Conservation (phyloP, 2,797 vertebrate genomes). For the Helostoma temminkii region DNA sequence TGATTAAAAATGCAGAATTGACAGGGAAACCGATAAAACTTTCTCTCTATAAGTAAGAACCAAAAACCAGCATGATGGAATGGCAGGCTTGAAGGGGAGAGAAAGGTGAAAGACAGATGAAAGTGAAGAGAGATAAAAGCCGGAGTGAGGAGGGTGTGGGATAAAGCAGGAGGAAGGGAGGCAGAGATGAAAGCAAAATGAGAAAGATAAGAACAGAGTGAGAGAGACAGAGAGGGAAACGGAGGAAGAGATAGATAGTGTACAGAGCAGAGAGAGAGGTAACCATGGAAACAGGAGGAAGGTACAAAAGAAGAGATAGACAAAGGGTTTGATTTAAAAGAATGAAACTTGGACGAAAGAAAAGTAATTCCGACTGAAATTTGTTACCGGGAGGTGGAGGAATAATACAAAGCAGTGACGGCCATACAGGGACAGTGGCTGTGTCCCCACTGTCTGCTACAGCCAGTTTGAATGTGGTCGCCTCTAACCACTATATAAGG, state of each 20-base stretch:
- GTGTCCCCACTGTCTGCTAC: slow-evolving; percentile 65
- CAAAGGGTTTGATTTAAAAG: slow-evolving; percentile 90
- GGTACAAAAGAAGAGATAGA: slow-evolving; percentile 91
- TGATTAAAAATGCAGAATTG: slow-evolving; percentile 88
- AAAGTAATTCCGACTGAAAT: slow-evolving; percentile 89
- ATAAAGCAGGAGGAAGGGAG: slow-evolving; percentile 90
- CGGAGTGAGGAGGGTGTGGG: slow-evolving; percentile 88
- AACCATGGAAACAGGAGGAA: slow-evolving; percentile 91
- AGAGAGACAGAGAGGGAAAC: slow-evolving; percentile 89
- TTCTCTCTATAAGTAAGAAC: slow-evolving; percentile 86
- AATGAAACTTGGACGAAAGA: slow-evolving; percentile 89
- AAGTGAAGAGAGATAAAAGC: slow-evolving; percentile 91
- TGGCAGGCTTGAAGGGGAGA: slow-evolving; percentile 90
- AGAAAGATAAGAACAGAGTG: slow-evolving; percentile 92
- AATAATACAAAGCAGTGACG: slow-evolving; percentile 80
- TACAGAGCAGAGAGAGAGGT: slow-evolving; percentile 89
- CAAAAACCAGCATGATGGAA: slow-evolving; percentile 87
- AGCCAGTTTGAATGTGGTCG: slow-evolving; percentile 68
- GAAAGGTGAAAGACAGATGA: slow-evolving; percentile 92
- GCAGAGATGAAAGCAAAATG: slow-evolving; percentile 91
- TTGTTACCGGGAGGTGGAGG: slow-evolving; percentile 84
- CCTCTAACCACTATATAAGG: slow-evolving; percentile 62
- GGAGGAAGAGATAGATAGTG: slow-evolving; percentile 90
- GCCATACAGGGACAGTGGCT: slow-evolving; percentile 70
- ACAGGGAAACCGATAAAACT: slow-evolving; percentile 86